Evolutionary conservation across 2,113 vertebrate species (phyloP).

Genomic region (Myocastor coypus): DNA sequence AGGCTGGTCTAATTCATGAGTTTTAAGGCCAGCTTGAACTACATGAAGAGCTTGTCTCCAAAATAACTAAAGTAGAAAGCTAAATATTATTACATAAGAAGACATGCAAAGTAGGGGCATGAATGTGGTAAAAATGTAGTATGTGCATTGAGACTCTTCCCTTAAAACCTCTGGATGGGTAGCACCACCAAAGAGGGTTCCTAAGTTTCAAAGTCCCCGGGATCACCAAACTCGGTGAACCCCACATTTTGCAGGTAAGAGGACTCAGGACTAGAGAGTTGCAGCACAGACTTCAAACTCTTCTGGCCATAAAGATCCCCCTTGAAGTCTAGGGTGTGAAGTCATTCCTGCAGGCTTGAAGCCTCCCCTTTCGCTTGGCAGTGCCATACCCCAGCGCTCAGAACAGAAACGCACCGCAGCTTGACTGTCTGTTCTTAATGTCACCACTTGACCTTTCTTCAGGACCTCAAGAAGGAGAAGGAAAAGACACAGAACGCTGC

Average conservation of each 20-base stretch:
- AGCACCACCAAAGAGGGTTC: not conserved
- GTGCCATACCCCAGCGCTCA: not conserved
- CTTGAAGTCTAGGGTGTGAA: not conserved
- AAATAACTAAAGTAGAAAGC: not conserved
- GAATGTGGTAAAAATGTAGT: not conserved
- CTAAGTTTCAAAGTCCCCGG: not conserved
- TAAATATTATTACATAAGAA: not conserved
- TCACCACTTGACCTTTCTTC: not conserved
- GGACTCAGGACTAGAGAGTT: not conserved
- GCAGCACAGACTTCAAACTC: not conserved
- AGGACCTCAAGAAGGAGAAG: not conserved
- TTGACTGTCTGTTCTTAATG: not conserved
- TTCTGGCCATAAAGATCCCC: not conserved
- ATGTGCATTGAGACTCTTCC: not conserved
- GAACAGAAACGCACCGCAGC: not conserved
- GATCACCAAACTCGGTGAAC: not conserved
- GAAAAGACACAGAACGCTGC: not conserved
- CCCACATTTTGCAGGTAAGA: not conserved
- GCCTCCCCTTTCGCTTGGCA: not conserved
- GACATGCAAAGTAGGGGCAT: not conserved
- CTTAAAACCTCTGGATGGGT: not conserved
- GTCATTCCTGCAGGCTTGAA: not conserved
- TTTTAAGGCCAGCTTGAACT: not conserved
- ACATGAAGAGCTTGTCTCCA: not conserved
- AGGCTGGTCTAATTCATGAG: not conserved